Base-by-base conservation (phyloP, 53 echinoderm and acorn worm species). In the Echinarachnius parma region DNA sequence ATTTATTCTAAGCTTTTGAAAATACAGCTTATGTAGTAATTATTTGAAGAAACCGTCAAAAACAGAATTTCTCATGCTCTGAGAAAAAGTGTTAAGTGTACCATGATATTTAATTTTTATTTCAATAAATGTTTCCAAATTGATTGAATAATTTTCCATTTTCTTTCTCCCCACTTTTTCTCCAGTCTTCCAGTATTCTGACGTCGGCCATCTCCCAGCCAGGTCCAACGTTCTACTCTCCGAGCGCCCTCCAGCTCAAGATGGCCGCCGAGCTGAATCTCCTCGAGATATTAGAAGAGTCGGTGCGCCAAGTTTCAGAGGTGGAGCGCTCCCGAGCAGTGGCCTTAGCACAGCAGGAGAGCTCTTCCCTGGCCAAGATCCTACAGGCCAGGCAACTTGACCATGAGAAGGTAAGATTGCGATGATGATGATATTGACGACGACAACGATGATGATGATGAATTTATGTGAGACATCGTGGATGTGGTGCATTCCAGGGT, bases 201-300 rank as follows among this genome's bases (percentile, higher is more conserved):
- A 31, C 70, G 23, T 69, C 70, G 24, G 26, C 70, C 0, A 69
- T 69, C 18, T 53, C 53, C 35, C 70, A 59, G 16, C 70, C 70
- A 10, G 70, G 70, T 14, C 52, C 70, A 21, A 69, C 52, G 70
- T 69, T 69, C 59, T 90, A 61, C 75, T 89, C 95, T 8, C 95
- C 95, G 5, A 76, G 84, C 36, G 87, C 95, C 33, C 87, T 94
- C 4, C 81, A 87, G 30, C 84, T 94, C 16, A 90, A 90, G 68
- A 90, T 94, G 95, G 87, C 95, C 21, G 87, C 95, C 0, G 95
- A 94, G 81, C 75, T 94, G 45, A 94, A 90, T 65, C 82, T 90
- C 16, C 62, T 94, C 61, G 95, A 94, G 45, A 77, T 84, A 53
- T 47, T 94, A 34, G 95, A 94, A 23, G 90, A 87, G 36, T 94